Percentiles rank a stretch among this genome's conserved stretches.
Evolutionary conservation across 2,113 vertebrate genomes (phyloP).

Genomic region (Peromyscus californicus): DNA sequence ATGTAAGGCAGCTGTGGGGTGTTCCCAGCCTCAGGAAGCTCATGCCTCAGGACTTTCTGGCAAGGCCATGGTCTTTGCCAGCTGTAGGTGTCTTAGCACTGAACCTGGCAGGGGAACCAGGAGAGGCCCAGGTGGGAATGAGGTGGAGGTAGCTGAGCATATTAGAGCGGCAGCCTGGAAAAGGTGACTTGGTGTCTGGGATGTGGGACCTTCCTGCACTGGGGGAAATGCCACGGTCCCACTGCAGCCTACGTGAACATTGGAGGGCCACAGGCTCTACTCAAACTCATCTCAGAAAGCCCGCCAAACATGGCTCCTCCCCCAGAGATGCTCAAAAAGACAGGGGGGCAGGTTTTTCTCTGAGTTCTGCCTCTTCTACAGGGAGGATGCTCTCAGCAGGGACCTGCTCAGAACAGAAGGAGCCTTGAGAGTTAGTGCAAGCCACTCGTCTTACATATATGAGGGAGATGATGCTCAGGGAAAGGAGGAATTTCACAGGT

Average conservation of each 20-base stretch:
- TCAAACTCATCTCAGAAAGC: not conserved
- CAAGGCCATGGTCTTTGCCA: not conserved
- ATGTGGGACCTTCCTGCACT: not conserved
- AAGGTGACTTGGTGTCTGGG: not conserved
- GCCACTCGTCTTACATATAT: not conserved
- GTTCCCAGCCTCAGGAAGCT: not conserved
- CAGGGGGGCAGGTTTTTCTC: not conserved
- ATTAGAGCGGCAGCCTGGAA: not conserved
- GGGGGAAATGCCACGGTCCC: not conserved
- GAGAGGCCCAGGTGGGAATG: not conserved
- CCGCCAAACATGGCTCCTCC: too few species aligned
- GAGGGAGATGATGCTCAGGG: not conserved
- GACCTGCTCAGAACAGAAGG: not conserved
- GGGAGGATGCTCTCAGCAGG: not conserved
- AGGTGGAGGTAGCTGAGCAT: not conserved
- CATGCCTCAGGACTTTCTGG: not conserved
- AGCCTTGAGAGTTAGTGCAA: not conserved
- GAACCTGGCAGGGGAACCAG: not conserved
- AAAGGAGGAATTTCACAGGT: not conserved
- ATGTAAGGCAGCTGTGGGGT: not conserved
- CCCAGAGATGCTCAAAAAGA: not conserved
- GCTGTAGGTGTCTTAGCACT: not conserved
- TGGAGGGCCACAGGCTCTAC: not conserved
- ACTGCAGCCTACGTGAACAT: not conserved
- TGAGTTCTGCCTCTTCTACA: constrained; percentile 28